A percentile compares a stretch with the other conserved stretches of the same genome.
These are phyloP conservation scores for Anas bernieri DNA, from an alignment of 2,797 vertebrate genomes.

Conservation along the genomic window DNA sequence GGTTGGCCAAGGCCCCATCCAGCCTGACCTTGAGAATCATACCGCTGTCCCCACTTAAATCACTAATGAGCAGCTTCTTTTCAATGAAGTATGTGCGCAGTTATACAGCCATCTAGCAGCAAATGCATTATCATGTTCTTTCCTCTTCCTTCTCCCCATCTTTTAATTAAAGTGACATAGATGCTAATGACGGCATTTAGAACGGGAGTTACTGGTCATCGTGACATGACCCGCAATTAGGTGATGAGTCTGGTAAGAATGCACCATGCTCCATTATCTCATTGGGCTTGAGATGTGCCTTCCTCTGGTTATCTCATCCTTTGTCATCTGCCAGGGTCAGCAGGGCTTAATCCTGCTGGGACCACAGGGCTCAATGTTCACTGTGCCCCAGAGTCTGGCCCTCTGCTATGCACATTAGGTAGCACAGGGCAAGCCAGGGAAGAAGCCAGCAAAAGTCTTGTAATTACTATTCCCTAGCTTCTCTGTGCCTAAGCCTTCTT, in stretches of 20 bases:
- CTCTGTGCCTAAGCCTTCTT: not conserved
- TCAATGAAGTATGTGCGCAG: not conserved
- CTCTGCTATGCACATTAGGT: not conserved
- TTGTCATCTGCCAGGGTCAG: not conserved
- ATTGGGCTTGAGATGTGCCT: slow-evolving; percentile 22
- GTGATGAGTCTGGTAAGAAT: not conserved
- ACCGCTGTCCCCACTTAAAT: not conserved
- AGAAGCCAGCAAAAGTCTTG: not conserved
- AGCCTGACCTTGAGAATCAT: no score
- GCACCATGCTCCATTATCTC: not conserved
- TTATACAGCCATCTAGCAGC: not conserved
- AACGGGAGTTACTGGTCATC: not conserved
- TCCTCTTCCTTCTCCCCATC: not conserved
- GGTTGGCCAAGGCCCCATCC: no score
- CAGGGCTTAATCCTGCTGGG: not conserved
- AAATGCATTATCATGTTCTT: not conserved
- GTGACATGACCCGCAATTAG: not conserved
- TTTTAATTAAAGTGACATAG: slow-evolving; percentile 19
- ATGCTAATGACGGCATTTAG: not conserved
- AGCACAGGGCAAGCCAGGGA: not conserved
- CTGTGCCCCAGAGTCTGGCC: not conserved
- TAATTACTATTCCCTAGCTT: not conserved
- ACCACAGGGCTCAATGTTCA: not conserved
- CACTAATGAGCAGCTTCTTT: not conserved
- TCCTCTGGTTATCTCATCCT: not conserved